phyloP scores from a whole-genome alignment of 1,140 invertebrate genomes.

The Periplaneta americana region DNA sequence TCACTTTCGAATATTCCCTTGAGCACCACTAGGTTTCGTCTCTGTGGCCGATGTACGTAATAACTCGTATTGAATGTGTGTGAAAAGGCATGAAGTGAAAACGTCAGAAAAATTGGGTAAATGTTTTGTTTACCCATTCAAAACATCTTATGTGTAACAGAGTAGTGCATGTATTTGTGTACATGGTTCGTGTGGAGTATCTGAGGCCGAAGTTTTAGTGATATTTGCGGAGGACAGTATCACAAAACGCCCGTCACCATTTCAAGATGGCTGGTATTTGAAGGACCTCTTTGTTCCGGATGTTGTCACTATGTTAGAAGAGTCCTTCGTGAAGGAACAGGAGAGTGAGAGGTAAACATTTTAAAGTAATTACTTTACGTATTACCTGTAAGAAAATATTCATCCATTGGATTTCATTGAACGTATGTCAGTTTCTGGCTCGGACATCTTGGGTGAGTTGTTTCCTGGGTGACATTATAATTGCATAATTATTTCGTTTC shows the following conservation, averaged over 20 bases:
- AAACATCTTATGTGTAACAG: slow-evolving; percentile 7
- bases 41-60: slow-evolving; percentile 18
- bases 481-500: too few species aligned
- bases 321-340: slow-evolving; percentile 19
- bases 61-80: slow-evolving; percentile 8
- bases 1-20: background rate
- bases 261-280: slow-evolving; percentile 23
- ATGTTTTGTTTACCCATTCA: slow-evolving; percentile 21
- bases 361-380: background rate
- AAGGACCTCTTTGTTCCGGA: slow-evolving; percentile 23
- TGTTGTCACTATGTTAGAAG: slow-evolving; percentile 20
- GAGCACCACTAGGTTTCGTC: background rate
- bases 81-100: slow-evolving; percentile 18
- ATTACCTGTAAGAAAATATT: background rate
- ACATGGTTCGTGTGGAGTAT: slow-evolving; percentile 4
- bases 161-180: slow-evolving; percentile 16
- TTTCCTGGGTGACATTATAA: background rate
- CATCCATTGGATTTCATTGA: background rate
- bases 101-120: slow-evolving; percentile 19
- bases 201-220: slow-evolving; percentile 1
- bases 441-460: background rate
- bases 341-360: slow-evolving; percentile 19
- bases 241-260: slow-evolving; percentile 15
- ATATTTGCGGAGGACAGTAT: slow-evolving; percentile 14
- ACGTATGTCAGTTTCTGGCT: background rate